Base-by-base conservation (phyloP, 2,888 invertebrate species). In the Pantelozetes paolii region DNA sequence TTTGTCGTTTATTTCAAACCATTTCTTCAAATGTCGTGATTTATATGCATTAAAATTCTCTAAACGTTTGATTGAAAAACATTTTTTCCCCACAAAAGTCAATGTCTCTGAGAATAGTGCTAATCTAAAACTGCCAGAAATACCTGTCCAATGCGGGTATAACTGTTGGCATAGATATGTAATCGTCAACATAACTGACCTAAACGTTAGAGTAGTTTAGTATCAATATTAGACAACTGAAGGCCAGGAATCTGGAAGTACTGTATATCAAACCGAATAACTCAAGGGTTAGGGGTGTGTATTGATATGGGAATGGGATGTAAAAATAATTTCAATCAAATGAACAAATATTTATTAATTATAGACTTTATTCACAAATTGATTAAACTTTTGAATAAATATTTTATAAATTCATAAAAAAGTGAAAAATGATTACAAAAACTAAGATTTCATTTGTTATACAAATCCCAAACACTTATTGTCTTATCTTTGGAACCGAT, bases 401-500 rank as follows among this genome's bases (percentile, higher is more conserved):
- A n/a, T n/a, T n/a, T n/a, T n/a, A n/a, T n/a, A n/a, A n/a, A n/a
- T n/a, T n/a, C n/a, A n/a, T n/a, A n/a, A n/a, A n/a, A n/a, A n/a
- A n/a, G n/a, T n/a, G n/a, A n/a, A n/a, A n/a, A n/a, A n/a, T n/a
- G n/a, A n/a, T n/a, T n/a, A n/a, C n/a, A n/a, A n/a, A n/a, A n/a
- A n/a, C n/a, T n/a, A n/a, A n/a, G 13, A 45, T 15, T 45, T 36
- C 18, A 54, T 8, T 62, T 62, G n/a, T 62, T 62, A 62, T 62
- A 62, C 20, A 62, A 32, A 62, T 28, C 6, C 62, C 62, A 62
- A 30, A 62, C 30, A 32, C 30, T 62, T 1, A 62, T 32, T 23
- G 62, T 62, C n/a, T 62, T 62, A 18, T 62, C 62, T 62, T n/a
- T 28, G n/a, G 62, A 62, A 30, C 30, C 62, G 32, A 32, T 26